Percentiles rank a stretch among this genome's conserved stretches.
Conservation (phyloP, 2,113 vertebrate genomes). For the Epinephelus lanceolatus region DNA sequence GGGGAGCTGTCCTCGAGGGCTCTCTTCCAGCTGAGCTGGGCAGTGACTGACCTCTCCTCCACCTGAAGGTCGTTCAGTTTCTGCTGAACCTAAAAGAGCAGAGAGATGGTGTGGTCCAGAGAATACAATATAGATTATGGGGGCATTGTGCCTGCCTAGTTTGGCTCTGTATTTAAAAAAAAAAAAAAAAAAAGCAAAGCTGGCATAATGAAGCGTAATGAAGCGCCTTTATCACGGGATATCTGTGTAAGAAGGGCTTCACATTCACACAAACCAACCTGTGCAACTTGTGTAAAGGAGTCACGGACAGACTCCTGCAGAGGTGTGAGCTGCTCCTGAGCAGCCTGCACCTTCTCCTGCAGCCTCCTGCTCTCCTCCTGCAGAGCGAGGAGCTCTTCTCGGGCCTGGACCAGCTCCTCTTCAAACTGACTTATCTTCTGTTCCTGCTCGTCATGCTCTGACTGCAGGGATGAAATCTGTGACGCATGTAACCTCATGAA, state of each 20-base stretch:
- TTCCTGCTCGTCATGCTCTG: constrained; percentile 93
- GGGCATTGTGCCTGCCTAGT: too few species aligned
- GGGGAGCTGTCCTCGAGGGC: constrained; percentile 86
- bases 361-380: constrained; percentile 93
- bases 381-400: constrained; percentile 91
- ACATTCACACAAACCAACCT: constrained; percentile 83
- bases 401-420: constrained; percentile 91
- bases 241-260: too few species aligned
- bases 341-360: constrained; percentile 91
- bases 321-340: constrained; percentile 91
- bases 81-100: constrained; percentile 86
- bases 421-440: constrained; percentile 92
- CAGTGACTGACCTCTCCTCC: constrained; percentile 87
- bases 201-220: too few species aligned
- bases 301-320: constrained; percentile 92
- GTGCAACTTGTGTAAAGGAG: constrained; percentile 92
- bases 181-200: too few species aligned
- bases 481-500: neutral
- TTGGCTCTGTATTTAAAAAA: too few species aligned
- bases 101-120: neutral
- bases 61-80: constrained; percentile 91
- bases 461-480: constrained; percentile 92
- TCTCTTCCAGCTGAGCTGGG: constrained; percentile 89
- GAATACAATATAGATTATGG: too few species aligned
- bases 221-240: too few species aligned